Conservation (phyloP, 2,113 vertebrate species). For the Eupsittula cactorum region DNA sequence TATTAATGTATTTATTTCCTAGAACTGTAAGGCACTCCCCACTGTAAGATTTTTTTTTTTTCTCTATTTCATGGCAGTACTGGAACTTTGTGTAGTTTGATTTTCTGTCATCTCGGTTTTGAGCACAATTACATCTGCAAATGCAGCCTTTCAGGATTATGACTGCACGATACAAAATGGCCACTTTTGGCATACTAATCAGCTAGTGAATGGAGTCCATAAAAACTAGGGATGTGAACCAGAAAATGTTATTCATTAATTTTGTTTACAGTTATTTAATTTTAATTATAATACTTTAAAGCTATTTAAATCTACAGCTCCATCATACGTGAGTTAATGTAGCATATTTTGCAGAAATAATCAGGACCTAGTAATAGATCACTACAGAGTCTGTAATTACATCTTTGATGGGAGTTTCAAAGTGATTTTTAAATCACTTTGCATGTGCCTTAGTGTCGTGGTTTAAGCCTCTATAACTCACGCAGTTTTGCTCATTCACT, state of each 20-base stretch:
- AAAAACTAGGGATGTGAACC: background rate
- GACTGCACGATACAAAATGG: background rate
- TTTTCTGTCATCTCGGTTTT: background rate
- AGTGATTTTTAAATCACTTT: background rate
- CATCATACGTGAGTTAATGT: background rate
- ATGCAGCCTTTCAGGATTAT: background rate
- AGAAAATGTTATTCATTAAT: constrained; percentile 21
- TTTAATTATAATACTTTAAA: constrained; percentile 44
- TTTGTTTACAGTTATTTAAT: constrained; percentile 40
- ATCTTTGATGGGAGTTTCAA: constrained; percentile 5
- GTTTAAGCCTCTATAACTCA: no score
- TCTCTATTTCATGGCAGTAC: background rate
- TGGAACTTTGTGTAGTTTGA: background rate
- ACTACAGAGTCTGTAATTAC: background rate
- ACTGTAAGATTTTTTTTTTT: background rate
- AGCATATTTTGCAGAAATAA: constrained; percentile 10
- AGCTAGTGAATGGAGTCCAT: background rate
- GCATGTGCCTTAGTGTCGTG: background rate
- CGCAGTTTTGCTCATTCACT: no score
- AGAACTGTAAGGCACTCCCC: background rate
- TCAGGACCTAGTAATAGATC: constrained; percentile 15
- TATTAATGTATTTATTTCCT: background rate
- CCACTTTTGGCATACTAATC: background rate
- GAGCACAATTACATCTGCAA: background rate
- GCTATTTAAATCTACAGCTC: background rate